These are phyloP conservation scores for Atherinomorus stipes DNA, from an alignment of 2,113 vertebrate species.

Conservation along the genomic window DNA sequence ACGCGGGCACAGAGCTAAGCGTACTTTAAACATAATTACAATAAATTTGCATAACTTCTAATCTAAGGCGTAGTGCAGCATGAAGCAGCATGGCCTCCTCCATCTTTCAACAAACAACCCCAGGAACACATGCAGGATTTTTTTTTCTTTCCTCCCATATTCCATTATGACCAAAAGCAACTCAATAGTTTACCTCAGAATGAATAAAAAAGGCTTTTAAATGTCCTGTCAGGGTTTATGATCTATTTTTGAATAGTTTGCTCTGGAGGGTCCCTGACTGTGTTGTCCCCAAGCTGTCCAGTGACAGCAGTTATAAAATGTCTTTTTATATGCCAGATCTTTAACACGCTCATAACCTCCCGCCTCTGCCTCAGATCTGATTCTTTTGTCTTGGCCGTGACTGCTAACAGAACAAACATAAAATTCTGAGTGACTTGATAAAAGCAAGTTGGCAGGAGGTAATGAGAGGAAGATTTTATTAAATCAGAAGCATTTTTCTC, in stretches of 20 bases:
- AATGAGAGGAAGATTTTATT: slow-evolving; percentile 62
- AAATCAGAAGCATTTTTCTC: slow-evolving; percentile 49
- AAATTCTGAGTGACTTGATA: slow-evolving; percentile 58
- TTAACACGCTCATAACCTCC: slow-evolving; percentile 41
- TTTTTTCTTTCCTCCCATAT: slow-evolving; percentile 11
- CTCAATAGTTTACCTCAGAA: not conserved
- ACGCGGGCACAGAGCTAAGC: not conserved
- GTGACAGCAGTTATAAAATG: slow-evolving; percentile 40
- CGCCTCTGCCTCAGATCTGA: not conserved
- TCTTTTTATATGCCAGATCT: slow-evolving; percentile 58
- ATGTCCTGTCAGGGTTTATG: slow-evolving; percentile 33
- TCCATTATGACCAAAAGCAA: slow-evolving; percentile 20
- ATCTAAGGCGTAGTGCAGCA: not conserved
- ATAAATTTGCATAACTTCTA: slow-evolving; percentile 4
- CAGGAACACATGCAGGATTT: slow-evolving; percentile 1
- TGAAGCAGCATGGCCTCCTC: not conserved
- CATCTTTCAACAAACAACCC: not conserved
- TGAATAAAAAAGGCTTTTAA: not conserved
- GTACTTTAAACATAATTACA: not conserved
- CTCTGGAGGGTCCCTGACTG: not conserved
- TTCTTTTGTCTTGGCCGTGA: not conserved
- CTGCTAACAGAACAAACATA: slow-evolving; percentile 39
- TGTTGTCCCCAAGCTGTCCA: slow-evolving; percentile 15
- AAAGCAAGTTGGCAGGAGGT: slow-evolving; percentile 47
- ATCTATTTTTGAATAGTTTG: slow-evolving; percentile 43